A percentile compares a stretch with the other conserved stretches of the same genome.
Conservation (phyloP, 2,797 vertebrate species). For the Poliocrania exsul region DNA sequence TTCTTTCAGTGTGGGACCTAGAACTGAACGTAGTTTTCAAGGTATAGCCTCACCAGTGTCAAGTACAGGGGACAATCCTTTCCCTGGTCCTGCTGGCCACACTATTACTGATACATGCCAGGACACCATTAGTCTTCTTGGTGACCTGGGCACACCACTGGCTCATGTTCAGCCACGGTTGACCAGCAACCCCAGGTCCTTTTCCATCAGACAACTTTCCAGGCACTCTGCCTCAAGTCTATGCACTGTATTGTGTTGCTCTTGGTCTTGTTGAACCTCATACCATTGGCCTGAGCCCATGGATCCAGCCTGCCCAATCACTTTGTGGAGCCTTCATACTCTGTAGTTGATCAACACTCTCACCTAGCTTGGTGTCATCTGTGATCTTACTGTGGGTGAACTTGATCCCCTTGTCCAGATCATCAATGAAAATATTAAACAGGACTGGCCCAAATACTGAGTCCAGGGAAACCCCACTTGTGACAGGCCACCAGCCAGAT, state of each 20-base stretch:
- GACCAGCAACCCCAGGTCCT: rapidly evolving
- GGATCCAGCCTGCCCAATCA: too few species aligned
- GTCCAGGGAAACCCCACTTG: not conserved
- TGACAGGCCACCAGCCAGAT: not conserved
- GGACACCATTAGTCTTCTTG: not conserved
- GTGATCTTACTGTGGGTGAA: not conserved
- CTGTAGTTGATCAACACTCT: not conserved
- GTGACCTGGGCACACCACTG: not conserved
- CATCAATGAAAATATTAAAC: not conserved
- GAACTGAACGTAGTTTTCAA: rapidly evolving
- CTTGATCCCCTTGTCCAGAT: too few species aligned
- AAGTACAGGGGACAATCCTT: rapidly evolving
- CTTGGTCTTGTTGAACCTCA: not conserved
- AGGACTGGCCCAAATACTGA: not conserved
- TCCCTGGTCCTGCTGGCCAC: not conserved
- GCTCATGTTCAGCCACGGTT: not conserved
- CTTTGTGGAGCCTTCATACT: not conserved
- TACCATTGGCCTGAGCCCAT: too few species aligned
- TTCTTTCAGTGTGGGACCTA: not conserved
- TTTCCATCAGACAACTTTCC: not conserved
- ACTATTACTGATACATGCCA: rapidly evolving
- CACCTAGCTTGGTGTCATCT: rapidly evolving
- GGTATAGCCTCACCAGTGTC: rapidly evolving
- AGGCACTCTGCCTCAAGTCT: not conserved
- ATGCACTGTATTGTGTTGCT: not conserved